Percentiles rank a stretch among this genome's conserved stretches.
phyloP scores from a whole-genome alignment of 2,113 vertebrate species.

The Cisticola juncidis region DNA sequence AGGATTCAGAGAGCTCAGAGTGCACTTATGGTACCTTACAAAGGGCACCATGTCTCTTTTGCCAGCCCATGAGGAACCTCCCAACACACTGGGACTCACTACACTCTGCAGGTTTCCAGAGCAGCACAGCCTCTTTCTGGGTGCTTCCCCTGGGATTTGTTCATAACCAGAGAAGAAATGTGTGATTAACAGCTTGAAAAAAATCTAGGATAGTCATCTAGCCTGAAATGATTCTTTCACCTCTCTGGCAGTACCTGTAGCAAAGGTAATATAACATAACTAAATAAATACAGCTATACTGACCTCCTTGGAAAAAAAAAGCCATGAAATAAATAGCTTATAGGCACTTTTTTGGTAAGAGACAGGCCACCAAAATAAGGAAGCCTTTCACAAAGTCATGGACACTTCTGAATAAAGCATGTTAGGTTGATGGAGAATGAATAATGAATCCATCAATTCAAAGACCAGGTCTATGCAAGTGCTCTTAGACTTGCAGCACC shows the following conservation, averaged over 20 bases:
- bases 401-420: background rate
- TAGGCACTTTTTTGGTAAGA: background rate
- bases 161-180: background rate
- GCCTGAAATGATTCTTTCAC: background rate
- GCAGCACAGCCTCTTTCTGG: background rate
- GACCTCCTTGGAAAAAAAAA: background rate
- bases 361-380: background rate
- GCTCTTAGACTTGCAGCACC: background rate
- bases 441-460: background rate
- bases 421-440: background rate
- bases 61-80: fast-evolving
- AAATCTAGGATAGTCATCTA: background rate
- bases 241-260: background rate
- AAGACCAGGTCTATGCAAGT: background rate
- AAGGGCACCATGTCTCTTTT: background rate
- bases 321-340: background rate
- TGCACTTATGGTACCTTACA: background rate
- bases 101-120: background rate
- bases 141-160: background rate
- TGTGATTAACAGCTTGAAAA: background rate
- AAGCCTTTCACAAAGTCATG: background rate
- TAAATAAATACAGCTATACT: background rate
- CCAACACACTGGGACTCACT: background rate
- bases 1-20: background rate
- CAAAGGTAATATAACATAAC: background rate